Conservation (phyloP, 2,888 invertebrate genomes). For the Cryptosula pallasiana region DNA sequence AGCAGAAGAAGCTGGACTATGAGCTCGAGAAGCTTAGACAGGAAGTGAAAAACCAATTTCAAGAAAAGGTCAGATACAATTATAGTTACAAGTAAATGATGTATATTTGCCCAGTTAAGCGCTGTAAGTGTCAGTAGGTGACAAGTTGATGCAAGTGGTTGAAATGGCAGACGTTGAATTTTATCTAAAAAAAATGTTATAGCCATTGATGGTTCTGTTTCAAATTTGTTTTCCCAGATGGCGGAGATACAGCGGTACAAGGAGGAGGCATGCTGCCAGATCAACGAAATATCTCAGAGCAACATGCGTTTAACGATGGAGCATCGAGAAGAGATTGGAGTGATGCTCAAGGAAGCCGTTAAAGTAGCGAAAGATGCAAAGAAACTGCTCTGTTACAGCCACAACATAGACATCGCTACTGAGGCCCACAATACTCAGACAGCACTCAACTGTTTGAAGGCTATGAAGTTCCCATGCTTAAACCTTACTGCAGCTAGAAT, state of each 20-base stretch:
- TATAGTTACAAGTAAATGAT: too few relatives aligned
- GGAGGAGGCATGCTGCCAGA: neutral
- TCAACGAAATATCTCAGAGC: neutral
- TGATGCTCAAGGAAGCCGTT: neutral
- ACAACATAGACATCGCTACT: conserved; percentile 16
- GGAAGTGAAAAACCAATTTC: neutral
- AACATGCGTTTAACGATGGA: neutral
- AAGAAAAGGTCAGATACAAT: conserved; percentile 5
- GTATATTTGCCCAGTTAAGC: too few relatives aligned
- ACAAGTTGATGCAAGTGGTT: too few relatives aligned
- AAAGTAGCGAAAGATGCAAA: neutral
- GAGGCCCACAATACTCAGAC: neutral
- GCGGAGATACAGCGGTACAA: neutral
- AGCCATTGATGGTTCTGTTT: neutral
- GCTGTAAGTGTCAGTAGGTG: too few relatives aligned
- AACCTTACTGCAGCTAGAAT: neutral
- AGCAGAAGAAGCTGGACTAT: neutral
- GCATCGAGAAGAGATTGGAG: neutral
- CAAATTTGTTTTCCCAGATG: neutral
- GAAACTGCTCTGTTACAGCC: conserved; percentile 15
- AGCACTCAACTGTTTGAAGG: neutral
- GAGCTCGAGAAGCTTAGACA: neutral
- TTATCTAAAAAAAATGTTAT: neutral
- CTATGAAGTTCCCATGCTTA: neutral
- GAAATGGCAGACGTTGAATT: too few relatives aligned